Percentiles rank a stretch among this genome's conserved stretches.
Evolutionary conservation across 1,140 invertebrate species (phyloP).

Genomic region (Trichonephila inaurata): DNA sequence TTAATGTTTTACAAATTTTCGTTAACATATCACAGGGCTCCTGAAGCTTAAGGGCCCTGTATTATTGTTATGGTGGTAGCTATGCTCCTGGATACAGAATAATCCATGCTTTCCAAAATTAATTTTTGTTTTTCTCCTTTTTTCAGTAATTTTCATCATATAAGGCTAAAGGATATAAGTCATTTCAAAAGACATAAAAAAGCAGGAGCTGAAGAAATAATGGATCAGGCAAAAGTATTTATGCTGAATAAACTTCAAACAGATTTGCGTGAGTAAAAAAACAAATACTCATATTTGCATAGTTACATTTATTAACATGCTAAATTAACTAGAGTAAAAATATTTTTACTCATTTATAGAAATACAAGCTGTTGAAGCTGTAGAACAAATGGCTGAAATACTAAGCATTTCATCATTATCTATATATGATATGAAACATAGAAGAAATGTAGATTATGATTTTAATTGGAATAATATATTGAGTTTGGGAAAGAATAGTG

Average conservation of each 20-base stretch:
- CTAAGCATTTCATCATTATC: constrained; percentile 34
- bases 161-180: constrained; percentile 3
- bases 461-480: constrained; percentile 45
- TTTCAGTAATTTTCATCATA: background rate
- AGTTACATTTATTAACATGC: background rate
- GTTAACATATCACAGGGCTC: no score
- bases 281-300: background rate
- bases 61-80: no score
- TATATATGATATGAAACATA: constrained; percentile 53
- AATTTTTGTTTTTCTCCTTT: background rate
- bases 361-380: constrained; percentile 16
- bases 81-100: no score
- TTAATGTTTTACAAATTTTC: no score
- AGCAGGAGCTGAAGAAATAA: background rate
- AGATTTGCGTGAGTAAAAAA: constrained; percentile 37
- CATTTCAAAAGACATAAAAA: background rate
- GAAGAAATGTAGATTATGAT: constrained; percentile 35
- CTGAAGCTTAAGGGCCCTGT: no score
- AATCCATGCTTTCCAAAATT: background rate
- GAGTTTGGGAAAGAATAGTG: constrained; percentile 13
- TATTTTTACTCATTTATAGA: background rate
- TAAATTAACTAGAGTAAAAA: background rate
- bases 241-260: background rate
- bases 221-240: background rate
- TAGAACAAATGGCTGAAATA: constrained; percentile 39